Evolutionary conservation across 2,113 vertebrate species (phyloP), one percentile per base, ranked within the genome.

Genomic region (Tetrao urogallus): DNA sequence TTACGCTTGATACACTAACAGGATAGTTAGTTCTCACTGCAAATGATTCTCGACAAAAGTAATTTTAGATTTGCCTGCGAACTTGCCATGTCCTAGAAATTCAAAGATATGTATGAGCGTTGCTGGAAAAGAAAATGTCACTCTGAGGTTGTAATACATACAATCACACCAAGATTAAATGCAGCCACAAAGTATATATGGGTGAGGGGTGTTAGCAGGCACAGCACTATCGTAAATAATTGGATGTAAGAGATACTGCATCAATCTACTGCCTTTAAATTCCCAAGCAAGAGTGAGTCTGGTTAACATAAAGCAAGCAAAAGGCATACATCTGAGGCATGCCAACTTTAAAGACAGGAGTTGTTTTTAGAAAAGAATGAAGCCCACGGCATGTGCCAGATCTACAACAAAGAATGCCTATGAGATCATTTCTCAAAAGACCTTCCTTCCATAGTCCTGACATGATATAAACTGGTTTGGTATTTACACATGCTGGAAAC

Each of bases 341-440:
- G 25, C 10, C 77, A 72, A 8, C 48, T 30, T 48, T 36, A 10
- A 54, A 91, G 83, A 65, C 43, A 42, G 34, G 60, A 69, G 84
- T 8, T 90, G 92, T 65, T 94, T 94, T 93, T 69, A 89, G 72
- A 77, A 85, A 60, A 79, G 60, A 78, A 81, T 4, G 47, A 83
- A 56, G 63, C 48, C 73, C 30, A 47, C 21, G 43, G 66, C n/a
- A 63, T 17, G 36, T 6, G 47, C 88, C 92, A 95, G 70, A 80
- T 64, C 81, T 82, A 63, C 87, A 57, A 66, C 93, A 92, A 92
- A 92, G 80, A 91, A 93, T 40, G 67, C 66, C 74, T 86, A 63
- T 86, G 95, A 97, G 90, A 66, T 96, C 82, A 89, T 82, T 89
- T 66, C 86, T 92, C 84, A 60, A 36, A 92, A 73, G 90, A 40